Evolutionary conservation across 1,140 invertebrate species (phyloP), one percentile per base, ranked within the genome.

Genomic region (Drosophila auraria): DNA sequence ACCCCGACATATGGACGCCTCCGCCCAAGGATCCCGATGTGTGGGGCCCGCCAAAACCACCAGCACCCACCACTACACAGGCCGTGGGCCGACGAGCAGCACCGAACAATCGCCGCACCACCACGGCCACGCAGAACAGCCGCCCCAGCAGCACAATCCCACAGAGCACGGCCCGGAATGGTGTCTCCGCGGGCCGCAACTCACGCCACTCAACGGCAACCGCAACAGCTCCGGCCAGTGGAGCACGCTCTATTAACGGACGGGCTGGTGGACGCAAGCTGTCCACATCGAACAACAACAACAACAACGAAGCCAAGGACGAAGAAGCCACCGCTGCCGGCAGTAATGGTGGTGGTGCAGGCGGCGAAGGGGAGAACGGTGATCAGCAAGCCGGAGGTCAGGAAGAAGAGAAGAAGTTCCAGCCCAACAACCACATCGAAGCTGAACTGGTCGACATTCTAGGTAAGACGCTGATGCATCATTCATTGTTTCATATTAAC

Each of bases 361-460:
- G 54, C 23, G 80, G 27, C n/a, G 78, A 78, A 8, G 82, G 80
- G 4, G 91, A 96, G 66, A 94, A 94, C 74, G 80, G 75, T 23
- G 95, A 96, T n/a, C 70, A 63, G 14, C 84, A 78, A 42, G 42
- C 68, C 5, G 14, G 54, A n/a, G 54, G 38, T 25, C 94, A 95
- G 81, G 96, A 96, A 42, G 95, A 96, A 66, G 94, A 95, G 76
- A 96, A 96, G 80, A 97, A 97, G 92, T 99, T 99, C 95, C 98
- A 99, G 93, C 95, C 97, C 47, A 95, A 96, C 71, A 96, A 97
- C 44, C 96, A 96, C 87, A 94, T 94, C 17, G 98, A 99, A 93
- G 95, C 96, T 53, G 98, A 99, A 93, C 94, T 99, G 42, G 98
- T 99, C 3, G 98, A 99, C 89, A 97, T 98, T 94, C 94, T 99